Percentiles rank a stretch among this genome's conserved stretches.
Evolutionary conservation across 2,113 vertebrate genomes (phyloP).

Genomic region (Dicentrarchus labrax): DNA sequence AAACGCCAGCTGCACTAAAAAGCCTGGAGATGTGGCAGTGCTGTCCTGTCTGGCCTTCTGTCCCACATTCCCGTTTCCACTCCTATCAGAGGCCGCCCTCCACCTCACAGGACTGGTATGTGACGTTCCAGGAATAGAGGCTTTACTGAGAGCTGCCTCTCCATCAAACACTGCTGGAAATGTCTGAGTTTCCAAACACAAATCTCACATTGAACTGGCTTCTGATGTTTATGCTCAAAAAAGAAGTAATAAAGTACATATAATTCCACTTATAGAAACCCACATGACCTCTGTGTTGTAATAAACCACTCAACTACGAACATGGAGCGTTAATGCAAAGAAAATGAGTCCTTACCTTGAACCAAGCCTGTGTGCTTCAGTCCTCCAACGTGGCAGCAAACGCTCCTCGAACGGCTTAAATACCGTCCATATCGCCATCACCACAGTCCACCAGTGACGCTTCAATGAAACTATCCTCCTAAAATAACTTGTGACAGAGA

Average conservation of each 20-base stretch:
- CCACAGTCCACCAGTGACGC: constrained; percentile 55
- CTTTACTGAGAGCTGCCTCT: constrained; percentile 1
- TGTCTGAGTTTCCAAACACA: background rate
- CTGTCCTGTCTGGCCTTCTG: background rate
- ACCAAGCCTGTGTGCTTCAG: background rate
- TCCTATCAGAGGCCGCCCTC: constrained; percentile 40
- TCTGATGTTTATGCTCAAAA: background rate
- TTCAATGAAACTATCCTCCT: constrained; percentile 65
- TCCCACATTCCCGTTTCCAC: constrained; percentile 16
- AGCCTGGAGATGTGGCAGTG: background rate
- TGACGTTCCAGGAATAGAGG: constrained; percentile 68
- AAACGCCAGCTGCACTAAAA: background rate
- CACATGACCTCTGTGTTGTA: background rate
- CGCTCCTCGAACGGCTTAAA: constrained; percentile 63
- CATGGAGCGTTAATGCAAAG: background rate
- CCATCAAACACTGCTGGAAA: background rate
- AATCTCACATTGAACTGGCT: background rate
- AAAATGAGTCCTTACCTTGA: constrained; percentile 54
- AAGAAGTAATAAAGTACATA: background rate
- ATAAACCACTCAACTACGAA: background rate
- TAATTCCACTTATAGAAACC: background rate
- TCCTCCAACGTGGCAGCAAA: background rate
- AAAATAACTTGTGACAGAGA: constrained; percentile 82
- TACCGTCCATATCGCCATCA: constrained; percentile 67
- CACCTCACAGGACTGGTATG: constrained; percentile 72